phyloP scores from a whole-genome alignment of 2,113 vertebrate genomes.

The Puntigrus tetrazona region DNA sequence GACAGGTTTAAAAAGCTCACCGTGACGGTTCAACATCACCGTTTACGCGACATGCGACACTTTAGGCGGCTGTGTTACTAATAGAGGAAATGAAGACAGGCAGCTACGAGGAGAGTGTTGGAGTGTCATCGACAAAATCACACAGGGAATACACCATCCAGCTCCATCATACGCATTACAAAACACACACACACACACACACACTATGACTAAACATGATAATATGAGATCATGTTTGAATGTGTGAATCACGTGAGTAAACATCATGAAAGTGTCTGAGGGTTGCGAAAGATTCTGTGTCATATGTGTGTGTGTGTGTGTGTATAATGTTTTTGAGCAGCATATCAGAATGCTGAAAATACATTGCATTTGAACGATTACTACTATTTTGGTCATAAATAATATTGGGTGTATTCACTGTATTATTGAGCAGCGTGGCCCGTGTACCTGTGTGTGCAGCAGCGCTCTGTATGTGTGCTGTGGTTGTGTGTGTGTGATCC shows the following conservation, averaged over 20 bases:
- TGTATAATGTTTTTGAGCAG: too few species aligned
- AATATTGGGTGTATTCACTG: not conserved
- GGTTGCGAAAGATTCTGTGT: not conserved
- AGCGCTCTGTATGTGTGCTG: not conserved
- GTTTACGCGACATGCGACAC: not conserved
- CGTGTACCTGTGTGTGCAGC: slow-evolving; percentile 9
- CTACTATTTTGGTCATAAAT: not conserved
- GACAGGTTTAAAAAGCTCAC: too few species aligned
- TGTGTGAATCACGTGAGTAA: not conserved
- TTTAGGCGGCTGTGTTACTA: not conserved
- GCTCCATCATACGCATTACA: slow-evolving; percentile 61
- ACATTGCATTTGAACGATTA: too few species aligned
- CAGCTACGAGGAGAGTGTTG: not conserved
- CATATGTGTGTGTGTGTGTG: not conserved
- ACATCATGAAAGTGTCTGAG: not conserved
- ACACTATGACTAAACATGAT: not conserved
- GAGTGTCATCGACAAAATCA: slow-evolving; percentile 61
- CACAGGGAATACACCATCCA: slow-evolving; percentile 62
- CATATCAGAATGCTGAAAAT: too few species aligned
- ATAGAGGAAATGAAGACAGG: not conserved
- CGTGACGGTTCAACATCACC: not conserved
- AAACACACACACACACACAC: slow-evolving; percentile 57
- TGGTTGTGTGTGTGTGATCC: not conserved
- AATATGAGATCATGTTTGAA: not conserved
- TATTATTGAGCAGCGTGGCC: not conserved